phyloP scores from a whole-genome alignment of 2,113 vertebrate genomes.

The Melanerpes aurifrons region DNA sequence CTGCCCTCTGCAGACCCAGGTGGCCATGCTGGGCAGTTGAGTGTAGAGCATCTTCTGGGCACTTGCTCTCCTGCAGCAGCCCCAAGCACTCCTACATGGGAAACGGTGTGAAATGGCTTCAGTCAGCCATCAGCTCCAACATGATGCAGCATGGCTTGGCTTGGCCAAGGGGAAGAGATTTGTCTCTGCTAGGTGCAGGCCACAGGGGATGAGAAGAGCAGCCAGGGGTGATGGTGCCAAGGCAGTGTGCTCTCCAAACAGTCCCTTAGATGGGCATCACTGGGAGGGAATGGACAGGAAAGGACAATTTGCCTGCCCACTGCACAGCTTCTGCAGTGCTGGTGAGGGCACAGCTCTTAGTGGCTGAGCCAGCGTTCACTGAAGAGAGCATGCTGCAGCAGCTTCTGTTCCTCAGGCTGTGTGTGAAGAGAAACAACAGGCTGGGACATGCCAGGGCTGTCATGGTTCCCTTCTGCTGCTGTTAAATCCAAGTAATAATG shows the following conservation, averaged over 20 bases:
- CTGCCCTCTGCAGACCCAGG: neutral
- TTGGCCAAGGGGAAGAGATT: neutral
- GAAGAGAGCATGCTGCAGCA: neutral
- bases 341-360: neutral
- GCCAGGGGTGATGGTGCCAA: rapidly evolving
- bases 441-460: neutral
- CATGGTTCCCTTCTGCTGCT: neutral
- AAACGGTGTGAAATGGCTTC: neutral
- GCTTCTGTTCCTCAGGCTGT: neutral
- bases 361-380: rapidly evolving
- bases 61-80: neutral
- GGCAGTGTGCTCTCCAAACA: neutral
- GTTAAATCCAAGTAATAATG: neutral
- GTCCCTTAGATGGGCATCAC: rapidly evolving
- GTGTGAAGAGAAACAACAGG: neutral
- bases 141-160: rapidly evolving
- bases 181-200: neutral
- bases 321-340: neutral
- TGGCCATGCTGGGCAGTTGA: neutral
- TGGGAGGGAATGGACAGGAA: neutral
- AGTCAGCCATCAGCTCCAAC: neutral
- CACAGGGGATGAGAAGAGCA: neutral
- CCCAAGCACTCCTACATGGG: rapidly evolving
- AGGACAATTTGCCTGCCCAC: neutral
- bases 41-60: neutral